Percentiles rank a stretch among this genome's conserved stretches.
Evolutionary conservation across 1,140 invertebrate genomes (phyloP).

Genomic region (Zaprionus davidi): DNA sequence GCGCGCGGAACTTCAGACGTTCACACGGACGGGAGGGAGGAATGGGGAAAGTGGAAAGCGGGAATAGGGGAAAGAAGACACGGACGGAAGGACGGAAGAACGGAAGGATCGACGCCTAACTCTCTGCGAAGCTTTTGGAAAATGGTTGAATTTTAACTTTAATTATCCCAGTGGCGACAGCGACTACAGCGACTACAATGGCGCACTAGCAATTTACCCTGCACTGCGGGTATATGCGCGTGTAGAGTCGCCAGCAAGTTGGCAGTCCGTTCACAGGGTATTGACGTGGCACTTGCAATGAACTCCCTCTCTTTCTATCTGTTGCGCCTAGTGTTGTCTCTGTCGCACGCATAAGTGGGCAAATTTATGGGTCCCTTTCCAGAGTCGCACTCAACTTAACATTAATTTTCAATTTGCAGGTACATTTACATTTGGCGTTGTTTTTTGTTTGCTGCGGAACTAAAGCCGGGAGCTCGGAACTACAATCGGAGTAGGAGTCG

Average conservation of each 20-base stretch:
- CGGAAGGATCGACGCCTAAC: background rate
- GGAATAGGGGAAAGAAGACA: no score
- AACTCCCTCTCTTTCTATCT: background rate
- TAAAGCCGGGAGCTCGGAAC: constrained; percentile 11
- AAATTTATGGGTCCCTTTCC: constrained; percentile 43
- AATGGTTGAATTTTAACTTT: constrained; percentile 54
- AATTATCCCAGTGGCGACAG: constrained; percentile 34
- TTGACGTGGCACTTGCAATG: background rate
- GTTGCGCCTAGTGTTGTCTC: background rate
- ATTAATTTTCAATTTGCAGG: constrained; percentile 62
- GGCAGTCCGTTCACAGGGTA: background rate
- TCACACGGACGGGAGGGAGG: constrained; percentile 11
- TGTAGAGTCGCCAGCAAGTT: no score
- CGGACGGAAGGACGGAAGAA: background rate
- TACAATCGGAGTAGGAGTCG: constrained; percentile 24
- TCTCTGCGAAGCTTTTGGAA: constrained; percentile 41
- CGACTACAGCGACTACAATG: constrained; percentile 7
- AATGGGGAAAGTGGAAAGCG: background rate
- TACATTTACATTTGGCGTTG: constrained; percentile 39
- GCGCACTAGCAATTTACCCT: background rate
- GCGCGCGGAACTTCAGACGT: constrained; percentile 33
- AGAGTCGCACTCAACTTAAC: constrained; percentile 37
- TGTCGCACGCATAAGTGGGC: constrained; percentile 8
- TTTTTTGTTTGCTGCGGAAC: background rate
- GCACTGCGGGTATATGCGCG: background rate